These are phyloP conservation scores for Biston betularia DNA, from an alignment of 2,888 invertebrate species.

Conservation along the genomic window DNA sequence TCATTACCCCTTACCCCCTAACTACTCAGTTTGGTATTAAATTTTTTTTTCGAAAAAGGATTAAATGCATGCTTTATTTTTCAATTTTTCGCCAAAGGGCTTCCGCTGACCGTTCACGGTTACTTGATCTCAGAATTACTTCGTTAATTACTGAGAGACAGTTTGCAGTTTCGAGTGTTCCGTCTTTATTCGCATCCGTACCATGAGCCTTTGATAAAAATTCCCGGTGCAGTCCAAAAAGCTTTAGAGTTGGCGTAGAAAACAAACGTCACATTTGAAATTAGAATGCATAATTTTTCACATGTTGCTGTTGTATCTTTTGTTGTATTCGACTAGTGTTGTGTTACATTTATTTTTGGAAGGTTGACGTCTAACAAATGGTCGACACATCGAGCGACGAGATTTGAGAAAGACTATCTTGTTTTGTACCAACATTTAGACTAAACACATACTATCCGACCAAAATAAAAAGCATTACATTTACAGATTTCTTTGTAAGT, in stretches of 20 bases:
- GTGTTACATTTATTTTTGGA: neutral
- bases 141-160: slow-evolving; percentile 79
- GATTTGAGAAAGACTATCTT: too few relatives aligned
- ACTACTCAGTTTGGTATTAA: slow-evolving; percentile 82
- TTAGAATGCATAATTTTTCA: slow-evolving; percentile 8
- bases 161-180: slow-evolving; percentile 61
- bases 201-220: slow-evolving; percentile 36
- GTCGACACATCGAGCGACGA: too few relatives aligned
- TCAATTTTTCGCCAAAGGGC: slow-evolving; percentile 66
- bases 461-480: too few relatives aligned
- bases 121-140: slow-evolving; percentile 77
- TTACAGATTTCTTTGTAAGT: too few relatives aligned
- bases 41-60: slow-evolving; percentile 68
- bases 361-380: too few relatives aligned
- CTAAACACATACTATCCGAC: too few relatives aligned
- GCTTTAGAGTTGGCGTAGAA: slow-evolving; percentile 29
- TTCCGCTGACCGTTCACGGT: slow-evolving; percentile 77
- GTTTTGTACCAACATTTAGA: too few relatives aligned
- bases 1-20: slow-evolving; percentile 74
- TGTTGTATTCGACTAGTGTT: neutral
- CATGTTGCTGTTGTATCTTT: neutral
- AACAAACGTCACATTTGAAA: slow-evolving; percentile 2
- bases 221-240: slow-evolving; percentile 22
- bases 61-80: slow-evolving; percentile 66
- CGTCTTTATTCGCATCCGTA: slow-evolving; percentile 38